Conservation (phyloP, 2,797 vertebrate genomes). For the Leptatherina wallacei region DNA sequence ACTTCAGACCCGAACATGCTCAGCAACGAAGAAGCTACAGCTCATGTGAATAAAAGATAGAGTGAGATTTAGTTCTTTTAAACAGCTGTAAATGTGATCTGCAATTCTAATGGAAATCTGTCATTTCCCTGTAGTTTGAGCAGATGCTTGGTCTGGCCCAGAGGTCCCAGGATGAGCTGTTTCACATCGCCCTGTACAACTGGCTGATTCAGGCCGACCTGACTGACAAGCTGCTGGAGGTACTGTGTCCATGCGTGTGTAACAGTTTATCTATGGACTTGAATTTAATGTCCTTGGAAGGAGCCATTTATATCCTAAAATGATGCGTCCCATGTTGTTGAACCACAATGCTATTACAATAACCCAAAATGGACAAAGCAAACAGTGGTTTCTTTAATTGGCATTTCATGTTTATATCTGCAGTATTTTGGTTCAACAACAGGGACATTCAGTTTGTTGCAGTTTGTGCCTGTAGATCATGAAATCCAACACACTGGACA, state of each 20-base stretch:
- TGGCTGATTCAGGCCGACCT: constrained; percentile 97
- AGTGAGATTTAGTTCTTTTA: constrained; percentile 5
- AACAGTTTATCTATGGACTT: background rate
- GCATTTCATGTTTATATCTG: background rate
- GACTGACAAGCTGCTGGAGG: constrained; percentile 94
- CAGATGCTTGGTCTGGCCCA: constrained; percentile 94
- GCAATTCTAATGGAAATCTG: constrained; percentile 27
- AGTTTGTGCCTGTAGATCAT: background rate
- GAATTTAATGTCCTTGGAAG: background rate
- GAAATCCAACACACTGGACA: background rate
- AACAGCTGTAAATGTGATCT: background rate
- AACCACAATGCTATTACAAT: background rate
- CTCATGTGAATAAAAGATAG: constrained; percentile 86
- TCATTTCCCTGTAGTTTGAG: constrained; percentile 87
- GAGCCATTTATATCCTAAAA: background rate
- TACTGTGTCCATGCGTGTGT: constrained; percentile 54
- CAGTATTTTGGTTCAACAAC: background rate
- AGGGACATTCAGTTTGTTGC: too few relatives aligned
- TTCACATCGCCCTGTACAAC: constrained; percentile 97
- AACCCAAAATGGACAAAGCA: background rate
- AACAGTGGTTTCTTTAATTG: background rate
- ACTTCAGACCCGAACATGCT: constrained; percentile 99
- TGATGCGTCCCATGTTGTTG: background rate
- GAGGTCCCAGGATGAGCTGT: constrained; percentile 94
- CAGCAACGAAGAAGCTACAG: constrained; percentile 96